These are phyloP conservation scores for Marronus borbonicus DNA, from an alignment of 2,888 invertebrate species.

Conservation along the genomic window DNA sequence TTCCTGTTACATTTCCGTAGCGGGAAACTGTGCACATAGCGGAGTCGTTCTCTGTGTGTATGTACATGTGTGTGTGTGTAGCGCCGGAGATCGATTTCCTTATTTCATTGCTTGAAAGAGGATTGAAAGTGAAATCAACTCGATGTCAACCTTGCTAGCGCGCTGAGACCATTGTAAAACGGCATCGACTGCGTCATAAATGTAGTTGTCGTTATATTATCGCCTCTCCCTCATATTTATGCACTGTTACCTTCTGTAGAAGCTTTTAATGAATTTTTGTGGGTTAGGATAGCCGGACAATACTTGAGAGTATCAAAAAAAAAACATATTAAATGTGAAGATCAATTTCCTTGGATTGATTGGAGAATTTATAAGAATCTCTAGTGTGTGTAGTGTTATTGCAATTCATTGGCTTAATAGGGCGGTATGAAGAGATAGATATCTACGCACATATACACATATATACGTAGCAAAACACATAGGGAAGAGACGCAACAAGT, in stretches of 20 bases:
- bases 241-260: too few species aligned
- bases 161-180: constrained; percentile 30
- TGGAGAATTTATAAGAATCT: too few species aligned
- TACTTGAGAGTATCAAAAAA: too few species aligned
- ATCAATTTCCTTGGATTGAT: too few species aligned
- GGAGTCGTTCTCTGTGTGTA: neutral
- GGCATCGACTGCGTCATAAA: neutral
- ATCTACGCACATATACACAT: neutral
- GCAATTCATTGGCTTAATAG: too few species aligned
- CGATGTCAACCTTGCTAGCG: constrained; percentile 35
- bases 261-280: too few species aligned
- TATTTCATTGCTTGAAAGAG: constrained; percentile 44
- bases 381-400: too few species aligned
- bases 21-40: neutral
- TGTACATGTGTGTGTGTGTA: neutral
- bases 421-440: neutral
- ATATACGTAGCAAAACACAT: neutral
- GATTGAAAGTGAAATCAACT: constrained; percentile 49
- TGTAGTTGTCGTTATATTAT: too few species aligned
- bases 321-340: too few species aligned
- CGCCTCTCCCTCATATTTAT: too few species aligned
- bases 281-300: too few species aligned
- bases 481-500: constrained; percentile 25
- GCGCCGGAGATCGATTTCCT: constrained; percentile 44
- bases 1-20: neutral